Base-by-base conservation (phyloP, 2,797 vertebrate species). In the Melanotaenia trifasciata region DNA sequence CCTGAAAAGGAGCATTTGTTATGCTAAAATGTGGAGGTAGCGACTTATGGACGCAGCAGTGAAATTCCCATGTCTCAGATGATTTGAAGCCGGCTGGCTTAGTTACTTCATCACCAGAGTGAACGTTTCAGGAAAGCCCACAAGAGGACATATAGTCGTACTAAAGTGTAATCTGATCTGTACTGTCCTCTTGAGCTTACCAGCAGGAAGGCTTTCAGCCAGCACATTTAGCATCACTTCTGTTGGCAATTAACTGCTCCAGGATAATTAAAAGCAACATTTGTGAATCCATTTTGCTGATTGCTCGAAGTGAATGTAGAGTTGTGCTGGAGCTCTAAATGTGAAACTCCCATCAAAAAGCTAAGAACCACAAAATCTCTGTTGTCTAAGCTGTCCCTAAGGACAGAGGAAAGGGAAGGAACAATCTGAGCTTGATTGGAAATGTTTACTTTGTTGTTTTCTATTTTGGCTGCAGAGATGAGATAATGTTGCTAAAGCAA, bases 401-500 rank as follows among this genome's bases (percentile, higher is more conserved):
- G 80, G 73, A 76, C 3, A 1, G 28, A 71, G 38, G 58, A 60
- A 71, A 62, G 40, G 70, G 70, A 72, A 73, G 43, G 33, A 67
- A 71, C 70, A 26, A 35, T 30, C 5, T n/a, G 8, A 45, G 20
- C 20, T 67, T 16, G n/a, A 67, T 58, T 47, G n/a, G n/a, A 70
- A 64, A 64, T 36, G 57, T 70, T 56, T 67, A 65, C 9, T 62
- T 59, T 69, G 12, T 13, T 54, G 51, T 53, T 24, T 26, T 53
- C 51, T 14, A 4, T 24, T 26, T 28, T 13, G 67, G 64, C 50
- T 72, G 68, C 40, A 0, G 1, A 70, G 59, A 64, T 62, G 61
- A 79, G 65, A 68, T 59, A 62, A 58, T 72, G 84, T 86, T 90
- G 70, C 83, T 70, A 84, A 56, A 85, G 81, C 74, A 90, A 83